phyloP scores from a whole-genome alignment of 2,888 invertebrate species.

The Julus scanicus region DNA sequence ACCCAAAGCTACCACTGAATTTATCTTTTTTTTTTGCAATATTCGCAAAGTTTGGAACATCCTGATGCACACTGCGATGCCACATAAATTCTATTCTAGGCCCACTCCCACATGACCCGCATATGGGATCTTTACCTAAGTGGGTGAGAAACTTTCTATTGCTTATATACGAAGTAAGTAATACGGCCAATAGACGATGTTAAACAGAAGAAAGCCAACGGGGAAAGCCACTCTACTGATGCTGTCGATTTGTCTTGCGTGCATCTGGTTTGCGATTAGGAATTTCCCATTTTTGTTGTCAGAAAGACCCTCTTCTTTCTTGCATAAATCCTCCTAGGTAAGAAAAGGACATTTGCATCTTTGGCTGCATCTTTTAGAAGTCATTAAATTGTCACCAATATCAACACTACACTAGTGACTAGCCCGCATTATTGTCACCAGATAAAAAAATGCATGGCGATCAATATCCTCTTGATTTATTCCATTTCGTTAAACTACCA shows the following conservation, averaged over 20 bases:
- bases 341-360: not conserved
- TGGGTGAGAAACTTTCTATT: not conserved
- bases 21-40: too few species aligned
- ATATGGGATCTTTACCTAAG: not conserved
- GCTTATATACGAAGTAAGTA: slow-evolving; percentile 62
- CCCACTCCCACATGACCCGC: not conserved
- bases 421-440: not conserved
- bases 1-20: too few species aligned
- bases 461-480: not conserved
- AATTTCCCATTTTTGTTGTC: not conserved
- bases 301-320: not conserved
- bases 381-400: not conserved
- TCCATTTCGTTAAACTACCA: not conserved
- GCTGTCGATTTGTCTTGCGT: slow-evolving; percentile 65
- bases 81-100: not conserved
- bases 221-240: slow-evolving; percentile 67
- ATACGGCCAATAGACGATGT: slow-evolving; percentile 68
- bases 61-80: not conserved
- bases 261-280: not conserved
- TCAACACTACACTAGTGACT: not conserved
- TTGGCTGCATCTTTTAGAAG: not conserved
- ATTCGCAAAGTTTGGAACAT: too few species aligned
- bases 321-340: slow-evolving; percentile 43
- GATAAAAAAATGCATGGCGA: not conserved
- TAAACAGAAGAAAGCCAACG: slow-evolving; percentile 67